Evolutionary conservation across 2,888 invertebrate species (phyloP).

Genomic region (Brenthis daphne): DNA sequence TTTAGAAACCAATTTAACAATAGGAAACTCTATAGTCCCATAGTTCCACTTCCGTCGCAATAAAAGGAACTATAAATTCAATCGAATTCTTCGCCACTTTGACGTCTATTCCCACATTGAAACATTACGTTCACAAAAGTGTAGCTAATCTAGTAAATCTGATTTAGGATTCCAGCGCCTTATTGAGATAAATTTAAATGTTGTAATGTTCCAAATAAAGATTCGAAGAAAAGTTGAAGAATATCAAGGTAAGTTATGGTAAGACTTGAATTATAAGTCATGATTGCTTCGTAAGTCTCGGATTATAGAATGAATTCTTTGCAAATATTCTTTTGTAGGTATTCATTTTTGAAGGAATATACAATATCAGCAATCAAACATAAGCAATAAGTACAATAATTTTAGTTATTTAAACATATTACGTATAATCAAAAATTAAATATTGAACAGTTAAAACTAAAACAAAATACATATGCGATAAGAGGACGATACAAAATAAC

Average conservation of each 20-base stretch:
- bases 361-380: no score
- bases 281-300: no score
- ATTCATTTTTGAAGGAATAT: no score
- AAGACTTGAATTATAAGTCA: no score
- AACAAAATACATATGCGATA: constrained; percentile 10
- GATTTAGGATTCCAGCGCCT: constrained; percentile 52
- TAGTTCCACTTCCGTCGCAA: constrained; percentile 49
- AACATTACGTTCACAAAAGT: constrained; percentile 60
- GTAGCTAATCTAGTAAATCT: constrained; percentile 66
- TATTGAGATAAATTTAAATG: constrained; percentile 34
- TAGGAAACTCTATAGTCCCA: constrained; percentile 40
- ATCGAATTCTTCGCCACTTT: constrained; percentile 65
- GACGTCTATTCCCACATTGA: constrained; percentile 54
- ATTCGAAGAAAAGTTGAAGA: neutral
- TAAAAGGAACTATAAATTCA: constrained; percentile 61
- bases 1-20: constrained; percentile 41
- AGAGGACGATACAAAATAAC: constrained; percentile 1
- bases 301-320: no score
- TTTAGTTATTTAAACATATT: no score
- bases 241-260: no score
- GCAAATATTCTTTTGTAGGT: no score
- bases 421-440: neutral
- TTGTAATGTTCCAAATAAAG: constrained; percentile 28
- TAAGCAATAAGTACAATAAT: no score
- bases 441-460: neutral